Conservation (phyloP, 1,140 invertebrate genomes). For the Drosophila malerkotliana region DNA sequence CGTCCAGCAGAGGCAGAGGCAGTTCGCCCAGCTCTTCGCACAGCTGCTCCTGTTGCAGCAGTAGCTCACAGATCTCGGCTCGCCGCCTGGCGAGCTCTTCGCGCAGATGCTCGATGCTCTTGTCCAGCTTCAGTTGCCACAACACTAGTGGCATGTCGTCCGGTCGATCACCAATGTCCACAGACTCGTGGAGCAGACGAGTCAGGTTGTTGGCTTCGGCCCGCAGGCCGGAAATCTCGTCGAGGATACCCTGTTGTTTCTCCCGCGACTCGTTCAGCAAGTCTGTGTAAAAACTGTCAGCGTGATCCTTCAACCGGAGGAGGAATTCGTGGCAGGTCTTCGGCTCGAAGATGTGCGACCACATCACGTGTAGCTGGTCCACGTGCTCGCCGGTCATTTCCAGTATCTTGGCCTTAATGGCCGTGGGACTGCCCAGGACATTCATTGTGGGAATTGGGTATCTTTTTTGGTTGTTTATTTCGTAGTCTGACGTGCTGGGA, state of each 20-base stretch:
- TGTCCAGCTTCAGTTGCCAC: slow-evolving; percentile 54
- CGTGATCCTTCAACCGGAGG: slow-evolving; percentile 52
- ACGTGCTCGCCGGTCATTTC: slow-evolving; percentile 50
- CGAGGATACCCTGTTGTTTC: slow-evolving; percentile 41
- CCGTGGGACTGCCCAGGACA: slow-evolving; percentile 1
- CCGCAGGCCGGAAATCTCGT: slow-evolving; percentile 40
- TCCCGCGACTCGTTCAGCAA: slow-evolving; percentile 56
- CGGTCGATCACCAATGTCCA: slow-evolving; percentile 36
- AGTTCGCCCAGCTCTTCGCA: slow-evolving; percentile 65
- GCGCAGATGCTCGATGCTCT: slow-evolving; percentile 56
- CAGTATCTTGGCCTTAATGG: slow-evolving; percentile 39
- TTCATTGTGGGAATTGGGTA: background rate
- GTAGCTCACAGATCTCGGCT: slow-evolving; percentile 57
- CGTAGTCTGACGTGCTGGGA: background rate
- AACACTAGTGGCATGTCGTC: slow-evolving; percentile 49
- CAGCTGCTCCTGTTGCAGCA: slow-evolving; percentile 64
- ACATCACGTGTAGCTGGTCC: slow-evolving; percentile 49
- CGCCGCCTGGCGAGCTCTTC: slow-evolving; percentile 45
- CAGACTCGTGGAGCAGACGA: slow-evolving; percentile 47
- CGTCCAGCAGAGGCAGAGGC: slow-evolving; percentile 53
- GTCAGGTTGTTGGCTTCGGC: slow-evolving; percentile 49
- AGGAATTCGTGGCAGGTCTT: slow-evolving; percentile 55
- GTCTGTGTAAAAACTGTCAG: slow-evolving; percentile 50
- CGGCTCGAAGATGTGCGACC: slow-evolving; percentile 59
- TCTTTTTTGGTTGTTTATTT: slow-evolving; percentile 7